phyloP scores from a whole-genome alignment of 2,113 vertebrate species.

The Grallaria varia region DNA sequence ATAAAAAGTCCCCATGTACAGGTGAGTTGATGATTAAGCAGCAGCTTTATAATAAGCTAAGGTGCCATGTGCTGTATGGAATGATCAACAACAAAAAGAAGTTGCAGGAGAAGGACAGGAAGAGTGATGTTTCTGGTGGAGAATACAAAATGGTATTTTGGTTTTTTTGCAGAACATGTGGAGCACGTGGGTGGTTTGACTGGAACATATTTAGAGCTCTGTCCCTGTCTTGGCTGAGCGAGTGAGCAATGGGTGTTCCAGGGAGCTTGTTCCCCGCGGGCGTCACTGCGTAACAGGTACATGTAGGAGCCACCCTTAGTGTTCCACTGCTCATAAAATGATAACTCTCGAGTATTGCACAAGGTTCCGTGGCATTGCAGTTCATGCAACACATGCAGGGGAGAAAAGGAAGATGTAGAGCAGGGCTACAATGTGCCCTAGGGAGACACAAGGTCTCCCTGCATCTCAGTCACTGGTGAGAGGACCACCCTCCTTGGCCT shows the following conservation, averaged over 20 bases:
- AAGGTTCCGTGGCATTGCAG: not conserved
- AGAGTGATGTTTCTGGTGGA: not conserved
- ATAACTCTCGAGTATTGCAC: not conserved
- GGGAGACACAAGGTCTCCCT: not conserved
- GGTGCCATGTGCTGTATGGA: accelerated
- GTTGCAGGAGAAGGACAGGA: not conserved
- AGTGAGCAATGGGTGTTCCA: not conserved
- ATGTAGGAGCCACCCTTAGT: not conserved
- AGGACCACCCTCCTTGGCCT: not conserved
- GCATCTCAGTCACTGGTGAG: not conserved
- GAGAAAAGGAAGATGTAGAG: not conserved
- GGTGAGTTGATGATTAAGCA: not conserved
- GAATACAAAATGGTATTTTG: not conserved
- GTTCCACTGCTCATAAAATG: not conserved
- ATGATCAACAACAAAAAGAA: not conserved
- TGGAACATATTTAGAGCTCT: not conserved
- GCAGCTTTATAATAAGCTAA: not conserved
- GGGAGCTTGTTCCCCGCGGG: not conserved
- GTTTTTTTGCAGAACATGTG: conserved; percentile 5
- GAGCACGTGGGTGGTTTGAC: conserved; percentile 10
- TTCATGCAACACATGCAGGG: not conserved
- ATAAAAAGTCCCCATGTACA: not conserved
- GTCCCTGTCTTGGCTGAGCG: not conserved
- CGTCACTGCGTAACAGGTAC: not conserved
- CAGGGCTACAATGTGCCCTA: accelerated